A percentile compares a stretch with the other conserved stretches of the same genome.
Evolutionary conservation across 1,140 invertebrate species (phyloP).

Genomic region (Daktulosphaira vitifoliae): DNA sequence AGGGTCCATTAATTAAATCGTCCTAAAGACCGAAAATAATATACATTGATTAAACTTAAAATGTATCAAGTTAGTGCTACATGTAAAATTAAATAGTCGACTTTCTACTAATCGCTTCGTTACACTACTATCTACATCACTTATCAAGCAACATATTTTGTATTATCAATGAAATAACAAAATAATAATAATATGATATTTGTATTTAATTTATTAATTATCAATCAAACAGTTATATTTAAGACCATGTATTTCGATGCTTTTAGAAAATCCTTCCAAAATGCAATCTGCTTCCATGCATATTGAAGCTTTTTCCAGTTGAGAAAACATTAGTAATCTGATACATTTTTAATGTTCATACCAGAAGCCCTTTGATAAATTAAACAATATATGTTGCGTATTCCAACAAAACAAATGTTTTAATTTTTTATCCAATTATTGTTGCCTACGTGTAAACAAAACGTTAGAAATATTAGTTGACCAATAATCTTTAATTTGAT

Average conservation of each 20-base stretch:
- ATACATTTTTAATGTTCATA: neutral
- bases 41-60: neutral
- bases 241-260: neutral
- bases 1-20: neutral
- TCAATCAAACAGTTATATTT: neutral
- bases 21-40: neutral
- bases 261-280: neutral
- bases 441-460: no score
- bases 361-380: slow-evolving; percentile 36
- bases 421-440: no score
- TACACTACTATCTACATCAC: slow-evolving; percentile 1
- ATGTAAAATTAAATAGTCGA: no score
- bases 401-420: slow-evolving; percentile 42
- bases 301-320: slow-evolving; percentile 1
- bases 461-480: no score
- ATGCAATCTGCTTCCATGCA: neutral
- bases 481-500: no score
- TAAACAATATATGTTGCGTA: slow-evolving; percentile 43
- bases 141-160: neutral
- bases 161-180: no score
- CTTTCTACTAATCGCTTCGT: neutral
- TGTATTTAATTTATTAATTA: neutral
- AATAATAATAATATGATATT: no score
- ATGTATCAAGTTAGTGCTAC: no score
- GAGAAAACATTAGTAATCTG: neutral